Evolutionary conservation across 1,140 invertebrate species (phyloP), one percentile per base, ranked within the genome.

Genomic region (Brachionus rotundiformis): DNA sequence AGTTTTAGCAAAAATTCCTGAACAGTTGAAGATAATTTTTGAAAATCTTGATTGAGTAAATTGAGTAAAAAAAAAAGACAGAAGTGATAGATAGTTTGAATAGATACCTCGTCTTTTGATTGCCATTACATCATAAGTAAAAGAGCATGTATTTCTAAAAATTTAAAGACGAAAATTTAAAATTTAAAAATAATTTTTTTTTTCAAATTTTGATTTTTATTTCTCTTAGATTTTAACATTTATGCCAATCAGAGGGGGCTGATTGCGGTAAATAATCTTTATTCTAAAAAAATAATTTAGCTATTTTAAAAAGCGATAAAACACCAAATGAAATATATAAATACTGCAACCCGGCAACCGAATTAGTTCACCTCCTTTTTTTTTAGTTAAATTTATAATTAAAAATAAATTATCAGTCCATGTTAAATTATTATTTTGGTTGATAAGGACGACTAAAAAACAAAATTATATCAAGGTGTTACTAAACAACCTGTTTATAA

Each of bases 1-100:
- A 88, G 83, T 81, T 88, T 88, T 19, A 88, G 83, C 19, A 88
- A 77, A 84, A 88, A 88, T 82, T 88, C 87, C 82, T 88, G 86
- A 76, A 88, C 85, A 68, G 87, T 87, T 82, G 87, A 86, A 71
- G 87, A 86, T 71, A 86, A 85, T 83, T 88, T 88, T 82, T 88
- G 87, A 83, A 88, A 88, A 85, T 88, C 87, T 86, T 82, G 41
- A 65, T 86, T 82, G 41, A 65, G 83, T 82, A 47, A 63, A 83
- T 77, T 82, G 31, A n/a, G 27, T 80, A 36, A 19, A 80, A 36
- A 19, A 31, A 16, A 31, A 2, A 1, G 27, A 36, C 2, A n/a
- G n/a, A 3, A 41, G 0, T 7, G 16, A 68, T 3, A 1, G 36
- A 31, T 6, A 16, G 23, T 33, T 71, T 73, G 39, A 16, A 31